phyloP scores from a whole-genome alignment of 2,888 invertebrate species.

The Dilophus febrilis region DNA sequence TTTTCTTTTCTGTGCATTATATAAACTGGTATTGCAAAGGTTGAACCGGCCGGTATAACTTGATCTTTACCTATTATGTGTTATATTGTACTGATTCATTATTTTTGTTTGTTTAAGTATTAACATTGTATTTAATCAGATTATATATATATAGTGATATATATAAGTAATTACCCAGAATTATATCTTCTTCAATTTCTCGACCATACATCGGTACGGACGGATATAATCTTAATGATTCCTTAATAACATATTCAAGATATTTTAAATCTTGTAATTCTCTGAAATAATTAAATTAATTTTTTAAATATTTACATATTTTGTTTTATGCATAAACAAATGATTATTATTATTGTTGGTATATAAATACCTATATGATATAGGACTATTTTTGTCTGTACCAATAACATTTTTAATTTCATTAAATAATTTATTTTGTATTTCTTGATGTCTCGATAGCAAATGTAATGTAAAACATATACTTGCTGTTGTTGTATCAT shows the following conservation, averaged over 20 bases:
- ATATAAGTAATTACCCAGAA: conserved; percentile 19
- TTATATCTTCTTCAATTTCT: conserved; percentile 22
- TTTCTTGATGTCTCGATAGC: conserved; percentile 22
- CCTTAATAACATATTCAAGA: conserved; percentile 26
- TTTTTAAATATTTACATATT: too few species aligned
- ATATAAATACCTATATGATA: conserved; percentile 8
- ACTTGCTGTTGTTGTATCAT: conserved; percentile 26
- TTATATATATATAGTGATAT: not conserved
- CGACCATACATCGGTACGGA: conserved; percentile 26
- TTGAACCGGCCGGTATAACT: conserved; percentile 2
- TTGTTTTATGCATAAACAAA: too few species aligned
- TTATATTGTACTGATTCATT: too few species aligned
- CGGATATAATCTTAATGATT: conserved; percentile 25
- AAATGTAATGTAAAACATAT: conserved; percentile 24
- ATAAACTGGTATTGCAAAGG: conserved; percentile 2
- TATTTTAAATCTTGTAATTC: conserved; percentile 24
- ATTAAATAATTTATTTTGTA: conserved; percentile 22
- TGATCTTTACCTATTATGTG: conserved; percentile 1
- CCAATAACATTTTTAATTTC: conserved; percentile 22
- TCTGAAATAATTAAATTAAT: conserved; percentile 16
- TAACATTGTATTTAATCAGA: too few species aligned
- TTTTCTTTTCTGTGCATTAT: conserved; percentile 15
- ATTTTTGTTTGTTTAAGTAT: too few species aligned
- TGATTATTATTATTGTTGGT: too few species aligned
- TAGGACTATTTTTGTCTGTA: conserved; percentile 11